These are phyloP conservation scores for Albula goreensis DNA, from an alignment of 2,113 vertebrate species.

Conservation along the genomic window DNA sequence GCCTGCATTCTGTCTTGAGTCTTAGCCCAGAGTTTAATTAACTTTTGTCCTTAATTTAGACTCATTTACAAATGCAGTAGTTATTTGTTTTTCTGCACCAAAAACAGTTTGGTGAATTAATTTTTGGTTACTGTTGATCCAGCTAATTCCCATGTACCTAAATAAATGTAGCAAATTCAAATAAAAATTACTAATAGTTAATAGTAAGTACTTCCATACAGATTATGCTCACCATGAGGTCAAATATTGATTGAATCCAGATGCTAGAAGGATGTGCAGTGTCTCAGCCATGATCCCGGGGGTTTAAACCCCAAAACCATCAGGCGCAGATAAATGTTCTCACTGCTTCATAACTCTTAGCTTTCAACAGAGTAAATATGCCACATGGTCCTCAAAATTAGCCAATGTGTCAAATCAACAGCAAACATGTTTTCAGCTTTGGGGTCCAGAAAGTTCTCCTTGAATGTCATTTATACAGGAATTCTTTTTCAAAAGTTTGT, in stretches of 20 bases:
- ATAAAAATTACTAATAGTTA: no score
- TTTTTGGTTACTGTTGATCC: background rate
- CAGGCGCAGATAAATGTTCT: background rate
- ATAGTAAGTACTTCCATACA: no score
- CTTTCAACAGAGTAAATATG: background rate
- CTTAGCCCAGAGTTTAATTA: background rate
- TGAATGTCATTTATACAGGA: background rate
- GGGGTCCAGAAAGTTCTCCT: no score
- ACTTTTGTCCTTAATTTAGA: background rate
- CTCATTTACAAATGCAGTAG: background rate
- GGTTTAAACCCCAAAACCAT: background rate
- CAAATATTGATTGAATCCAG: background rate
- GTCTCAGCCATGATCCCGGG: background rate
- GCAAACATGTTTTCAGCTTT: background rate
- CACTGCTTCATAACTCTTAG: background rate
- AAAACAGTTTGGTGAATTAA: background rate
- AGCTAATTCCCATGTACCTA: no score
- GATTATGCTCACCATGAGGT: background rate
- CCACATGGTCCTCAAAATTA: background rate
- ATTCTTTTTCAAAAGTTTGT: conserved; percentile 9
- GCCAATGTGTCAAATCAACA: background rate
- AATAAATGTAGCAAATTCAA: no score
- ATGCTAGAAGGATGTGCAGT: background rate
- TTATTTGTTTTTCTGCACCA: background rate
- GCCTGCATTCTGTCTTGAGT: background rate